phyloP scores from a whole-genome alignment of 1,140 invertebrate species.

The Glossosoma conforme region DNA sequence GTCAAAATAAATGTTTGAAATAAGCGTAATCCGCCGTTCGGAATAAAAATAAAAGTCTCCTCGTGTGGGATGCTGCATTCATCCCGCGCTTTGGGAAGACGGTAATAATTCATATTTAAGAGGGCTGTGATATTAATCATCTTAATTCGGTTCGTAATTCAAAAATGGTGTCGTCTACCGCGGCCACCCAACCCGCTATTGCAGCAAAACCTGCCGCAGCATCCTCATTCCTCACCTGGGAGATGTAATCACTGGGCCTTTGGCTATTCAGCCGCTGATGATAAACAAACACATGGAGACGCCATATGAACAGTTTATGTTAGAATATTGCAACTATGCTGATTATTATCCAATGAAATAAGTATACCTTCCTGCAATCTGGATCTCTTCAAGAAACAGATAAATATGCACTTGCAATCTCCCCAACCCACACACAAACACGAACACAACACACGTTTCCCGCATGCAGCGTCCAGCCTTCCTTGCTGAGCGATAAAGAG shows the following conservation, averaged over 20 bases:
- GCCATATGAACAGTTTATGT: too few relatives aligned
- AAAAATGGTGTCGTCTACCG: conserved; percentile 1
- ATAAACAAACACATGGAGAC: too few relatives aligned
- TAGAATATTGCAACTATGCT: neutral
- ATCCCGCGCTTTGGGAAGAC: too few relatives aligned
- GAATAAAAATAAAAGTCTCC: conserved; percentile 7
- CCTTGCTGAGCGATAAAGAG: too few relatives aligned
- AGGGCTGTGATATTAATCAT: conserved; percentile 14
- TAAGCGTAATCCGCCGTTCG: neutral
- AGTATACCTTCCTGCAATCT: neutral
- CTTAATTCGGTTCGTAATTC: conserved; percentile 15
- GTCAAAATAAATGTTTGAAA: neutral
- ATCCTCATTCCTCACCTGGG: neutral
- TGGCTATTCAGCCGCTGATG: too few relatives aligned
- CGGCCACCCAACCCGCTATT: neutral
- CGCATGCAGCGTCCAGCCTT: too few relatives aligned
- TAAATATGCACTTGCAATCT: too few relatives aligned
- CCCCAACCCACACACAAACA: too few relatives aligned
- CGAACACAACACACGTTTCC: too few relatives aligned
- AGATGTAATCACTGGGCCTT: neutral
- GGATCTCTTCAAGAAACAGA: too few relatives aligned
- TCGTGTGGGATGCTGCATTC: neutral
- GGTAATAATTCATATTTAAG: conserved; percentile 5
- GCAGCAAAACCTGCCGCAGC: neutral
- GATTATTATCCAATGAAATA: neutral